Percentiles rank a stretch among this genome's conserved stretches.
Evolutionary conservation across 2,888 invertebrate genomes (phyloP).

Genomic region (Poecilobothrus nobilitatus): DNA sequence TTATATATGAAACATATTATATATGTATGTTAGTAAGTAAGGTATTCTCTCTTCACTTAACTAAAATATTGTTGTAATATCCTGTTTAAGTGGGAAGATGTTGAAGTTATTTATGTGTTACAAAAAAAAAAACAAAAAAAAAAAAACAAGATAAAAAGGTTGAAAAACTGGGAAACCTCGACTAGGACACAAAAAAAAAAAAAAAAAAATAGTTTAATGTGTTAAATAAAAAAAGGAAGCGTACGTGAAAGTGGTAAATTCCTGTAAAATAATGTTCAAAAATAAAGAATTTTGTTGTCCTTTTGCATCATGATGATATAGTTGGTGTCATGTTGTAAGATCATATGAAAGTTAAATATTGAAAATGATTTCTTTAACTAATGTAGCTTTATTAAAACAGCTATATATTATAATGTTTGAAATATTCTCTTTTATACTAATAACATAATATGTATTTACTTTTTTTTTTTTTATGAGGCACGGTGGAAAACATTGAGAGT

Average conservation of each 20-base stretch:
- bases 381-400: too few species aligned
- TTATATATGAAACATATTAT: too few species aligned
- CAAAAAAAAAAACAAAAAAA: background rate
- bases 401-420: too few species aligned
- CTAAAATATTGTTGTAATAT: slow-evolving; percentile 1
- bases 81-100: background rate
- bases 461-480: too few species aligned
- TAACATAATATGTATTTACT: too few species aligned
- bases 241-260: slow-evolving; percentile 3
- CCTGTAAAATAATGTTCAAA: slow-evolving; percentile 1
- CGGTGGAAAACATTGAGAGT: too few species aligned
- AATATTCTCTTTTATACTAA: too few species aligned
- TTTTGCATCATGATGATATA: background rate
- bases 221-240: background rate
- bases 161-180: background rate
- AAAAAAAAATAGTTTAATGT: background rate
- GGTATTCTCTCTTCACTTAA: background rate
- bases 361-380: too few species aligned
- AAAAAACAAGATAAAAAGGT: background rate
- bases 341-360: too few species aligned
- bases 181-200: too few species aligned
- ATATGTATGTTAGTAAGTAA: too few species aligned
- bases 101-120: background rate
- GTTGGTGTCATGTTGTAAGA: too few species aligned
- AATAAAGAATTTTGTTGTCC: background rate